Evolutionary conservation across 2,113 vertebrate species (phyloP), one percentile per base, ranked within the genome.

Genomic region (Lucifuga dentata): DNA sequence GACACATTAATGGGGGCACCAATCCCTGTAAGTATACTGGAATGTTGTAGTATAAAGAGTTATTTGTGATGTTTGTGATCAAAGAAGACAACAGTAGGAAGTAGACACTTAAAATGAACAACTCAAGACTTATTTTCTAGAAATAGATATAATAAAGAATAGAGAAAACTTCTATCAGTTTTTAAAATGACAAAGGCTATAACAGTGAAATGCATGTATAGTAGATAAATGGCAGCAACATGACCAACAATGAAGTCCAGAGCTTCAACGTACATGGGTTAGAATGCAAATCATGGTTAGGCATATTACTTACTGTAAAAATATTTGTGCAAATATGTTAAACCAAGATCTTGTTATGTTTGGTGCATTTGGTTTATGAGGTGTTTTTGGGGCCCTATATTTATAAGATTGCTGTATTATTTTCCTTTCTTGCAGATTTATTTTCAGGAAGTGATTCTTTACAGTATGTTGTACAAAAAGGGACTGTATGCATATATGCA

Each of bases 171-270:
- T 80, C 17, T 73, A 78, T 63, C 19, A 24, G 36, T 84, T 88
- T 91, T 85, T 80, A 83, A 36, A 84, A 81, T 68, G 69, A 82
- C 55, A 82, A 88, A 77, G 80, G 92, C 92, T 93, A 92, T 91
- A 92, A 90, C 88, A 90, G 85, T 84, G 43, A 86, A 86, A 83
- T 44, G 91, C 92, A 93, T 92, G 93, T 90, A 57, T 85, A 76
- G 86, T 90, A 87, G 88, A 89, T 79, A 73, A 74, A 76, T 81
- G 81, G 74, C 83, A 81, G 75, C 62, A 58, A 71, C 81, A 60
- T 61, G 50, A 70, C 51, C 53, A 75, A 66, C 80, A 77, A 68
- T 67, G 68, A 81, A 68, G 63, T 80, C 45, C 76, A 76, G 26
- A 65, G 41, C 60, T 61, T 80, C 49, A 36, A 43, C 52, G 58